Percentiles rank a stretch among this genome's conserved stretches.
These are phyloP conservation scores for Ceriagrion tenellum DNA, from an alignment of 2,888 invertebrate genomes.

Conservation along the genomic window DNA sequence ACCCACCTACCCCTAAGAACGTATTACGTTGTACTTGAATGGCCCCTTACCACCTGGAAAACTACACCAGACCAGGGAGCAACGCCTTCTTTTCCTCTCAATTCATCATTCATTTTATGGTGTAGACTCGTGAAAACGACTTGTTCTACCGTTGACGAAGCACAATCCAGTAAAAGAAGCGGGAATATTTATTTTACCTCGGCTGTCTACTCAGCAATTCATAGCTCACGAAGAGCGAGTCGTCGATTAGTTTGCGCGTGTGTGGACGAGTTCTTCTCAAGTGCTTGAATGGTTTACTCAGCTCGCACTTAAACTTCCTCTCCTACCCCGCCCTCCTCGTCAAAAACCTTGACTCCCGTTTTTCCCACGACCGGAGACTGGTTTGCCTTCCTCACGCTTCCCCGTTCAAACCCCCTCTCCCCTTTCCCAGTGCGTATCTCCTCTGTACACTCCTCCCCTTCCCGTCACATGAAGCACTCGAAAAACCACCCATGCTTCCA, in stretches of 20 bases:
- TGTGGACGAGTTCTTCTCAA: not conserved
- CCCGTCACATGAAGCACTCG: not conserved
- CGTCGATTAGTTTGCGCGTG: not conserved
- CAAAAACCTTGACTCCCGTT: not conserved
- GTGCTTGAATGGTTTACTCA: not conserved
- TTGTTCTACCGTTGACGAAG: not conserved
- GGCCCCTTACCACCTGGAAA: too few relatives aligned
- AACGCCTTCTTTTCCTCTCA: too few relatives aligned
- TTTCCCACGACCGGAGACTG: not conserved
- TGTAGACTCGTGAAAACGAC: too few relatives aligned
- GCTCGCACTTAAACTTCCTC: not conserved
- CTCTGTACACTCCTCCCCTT: not conserved
- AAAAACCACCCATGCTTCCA: not conserved
- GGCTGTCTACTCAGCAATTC: not conserved
- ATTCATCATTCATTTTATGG: too few relatives aligned
- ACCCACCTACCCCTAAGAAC: too few relatives aligned
- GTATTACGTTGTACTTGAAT: too few relatives aligned
- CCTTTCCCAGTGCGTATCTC: not conserved
- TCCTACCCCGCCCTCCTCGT: not conserved
- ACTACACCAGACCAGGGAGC: too few relatives aligned
- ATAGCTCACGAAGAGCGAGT: not conserved
- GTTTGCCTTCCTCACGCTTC: not conserved
- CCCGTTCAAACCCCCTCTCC: not conserved
- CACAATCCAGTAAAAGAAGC: not conserved
- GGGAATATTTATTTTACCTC: not conserved